Evolutionary conservation across 2,113 vertebrate species (phyloP), one percentile per base, ranked within the genome.

Genomic region (Procavia capensis): DNA sequence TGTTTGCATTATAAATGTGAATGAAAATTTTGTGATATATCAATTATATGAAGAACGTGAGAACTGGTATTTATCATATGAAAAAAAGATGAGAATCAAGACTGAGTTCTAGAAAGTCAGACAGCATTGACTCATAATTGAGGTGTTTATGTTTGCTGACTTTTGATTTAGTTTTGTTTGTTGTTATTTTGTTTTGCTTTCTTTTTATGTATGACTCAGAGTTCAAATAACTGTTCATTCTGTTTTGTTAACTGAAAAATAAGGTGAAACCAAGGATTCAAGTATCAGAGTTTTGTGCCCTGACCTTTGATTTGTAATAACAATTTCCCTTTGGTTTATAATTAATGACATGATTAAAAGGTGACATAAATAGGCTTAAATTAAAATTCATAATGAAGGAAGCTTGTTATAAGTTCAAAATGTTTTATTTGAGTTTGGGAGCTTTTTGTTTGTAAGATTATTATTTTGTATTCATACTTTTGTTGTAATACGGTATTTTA

Each of bases 291-390:
- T 47, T 36, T 93, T 95, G 82, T 64, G 10, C 66, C 87, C 2
- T 59, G 88, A 83, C 95, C 95, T 45, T 96, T 97, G 96, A 68
- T 76, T 87, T 82, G 86, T 85, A 90, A 68, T 88, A 81, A 68
- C 8, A 83, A 29, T 96, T 76, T 72, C 72, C 45, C 89, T 96
- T 94, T 96, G 93, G 0, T 43, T 95, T 88, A 74, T 95, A 95
- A 91, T 98, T 97, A 98, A 95, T 97, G 95, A 97, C 91, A 97
- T 97, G 63, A 74, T 85, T 94, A 88, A 94, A 96, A 93, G 19
- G 39, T 95, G 85, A 85, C 80, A 61, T 59, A 78, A 96, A 93
- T 75, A 85, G 24, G 45, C 27, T 88, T 39, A 81, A 87, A 31
- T 78, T 91, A 47, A 64, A 94, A 75, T 85, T 92, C 47, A 39